Evolutionary conservation across 2,888 invertebrate species (phyloP), one percentile per base, ranked within the genome.

Genomic region (Crossocerus cetratus): DNA sequence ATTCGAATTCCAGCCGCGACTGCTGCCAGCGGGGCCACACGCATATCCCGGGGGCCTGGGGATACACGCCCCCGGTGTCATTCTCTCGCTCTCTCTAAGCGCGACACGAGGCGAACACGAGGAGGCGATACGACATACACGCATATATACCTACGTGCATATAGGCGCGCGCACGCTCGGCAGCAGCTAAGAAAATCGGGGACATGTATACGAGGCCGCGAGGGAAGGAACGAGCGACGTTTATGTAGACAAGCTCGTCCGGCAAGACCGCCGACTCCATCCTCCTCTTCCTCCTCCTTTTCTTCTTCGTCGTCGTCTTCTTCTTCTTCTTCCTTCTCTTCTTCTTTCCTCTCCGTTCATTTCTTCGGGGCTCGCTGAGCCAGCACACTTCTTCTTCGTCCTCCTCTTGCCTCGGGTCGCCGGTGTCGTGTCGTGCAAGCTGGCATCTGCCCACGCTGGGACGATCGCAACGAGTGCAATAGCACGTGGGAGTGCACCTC

Each of bases 371-470:
- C 16, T 45, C 23, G 23, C 3, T 32, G n/a, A 43, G 2, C n/a
- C 45, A 14, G 45, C 13, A 45, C 4, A 32, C 72, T 53, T 67
- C 65, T 53, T 70, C 62, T 16, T n/a, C 42, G 45, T 62, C 76
- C 3, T 32, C 23, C 49, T 16, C 49, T 49, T 16, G 14, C 49
- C 16, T 14, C 4, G 2, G 16, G 49, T 16, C 49, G 49, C 14
- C n/a, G 49, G 16, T 49, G 16, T 16, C 16, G 49, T 16, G 86
- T 86, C 83, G 84, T 83, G 86, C 86, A 83, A 82, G 84, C 77
- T 78, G 79, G 83, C 84, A 83, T 84, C 82, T 80, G 80, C 85
- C 84, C 84, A 84, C 86, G 80, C 77, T 75, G 68, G 58, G 63
- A 74, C 49, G 75, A 68, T 70, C 73, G 54, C 60, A 22, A 55